Percentiles rank a stretch among this genome's conserved stretches.
Evolutionary conservation across 2,797 vertebrate genomes (phyloP).

Genomic region (Dipus sagitta): DNA sequence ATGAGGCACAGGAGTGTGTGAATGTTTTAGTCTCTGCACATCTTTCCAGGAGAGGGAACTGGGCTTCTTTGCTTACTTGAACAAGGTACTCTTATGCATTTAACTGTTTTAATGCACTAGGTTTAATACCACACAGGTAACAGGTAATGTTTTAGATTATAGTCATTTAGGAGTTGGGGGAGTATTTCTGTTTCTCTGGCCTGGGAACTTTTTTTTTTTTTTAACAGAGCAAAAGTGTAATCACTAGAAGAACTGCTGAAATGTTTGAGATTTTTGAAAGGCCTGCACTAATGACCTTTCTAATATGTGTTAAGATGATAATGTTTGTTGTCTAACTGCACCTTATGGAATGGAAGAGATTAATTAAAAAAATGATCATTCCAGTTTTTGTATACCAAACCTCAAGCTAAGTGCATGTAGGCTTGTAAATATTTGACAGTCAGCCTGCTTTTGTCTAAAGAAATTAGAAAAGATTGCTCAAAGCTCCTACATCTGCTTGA

Average conservation of each 20-base stretch:
- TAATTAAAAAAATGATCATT: slow-evolving; percentile 67
- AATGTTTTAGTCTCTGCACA: slow-evolving; percentile 5
- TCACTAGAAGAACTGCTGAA: neutral
- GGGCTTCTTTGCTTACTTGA: neutral
- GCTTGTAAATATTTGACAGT: slow-evolving; percentile 57
- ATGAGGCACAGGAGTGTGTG: slow-evolving; percentile 60
- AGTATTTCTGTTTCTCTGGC: slow-evolving; percentile 42
- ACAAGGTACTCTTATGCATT: too few species aligned
- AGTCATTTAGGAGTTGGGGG: slow-evolving; percentile 69
- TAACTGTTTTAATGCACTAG: neutral
- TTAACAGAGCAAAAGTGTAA: neutral
- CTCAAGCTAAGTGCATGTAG: slow-evolving; percentile 44
- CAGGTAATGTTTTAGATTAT: neutral
- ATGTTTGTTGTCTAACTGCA: slow-evolving; percentile 64
- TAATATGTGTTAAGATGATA: slow-evolving; percentile 45
- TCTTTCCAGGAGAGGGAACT: neutral
- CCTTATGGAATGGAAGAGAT: slow-evolving; percentile 38
- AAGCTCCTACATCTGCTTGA: neutral
- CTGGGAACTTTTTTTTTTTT: slow-evolving; percentile 46
- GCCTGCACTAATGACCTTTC: slow-evolving; percentile 62
- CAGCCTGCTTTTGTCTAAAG: slow-evolving; percentile 20
- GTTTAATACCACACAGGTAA: neutral
- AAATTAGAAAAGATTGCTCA: neutral
- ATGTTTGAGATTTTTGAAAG: slow-evolving; percentile 48
- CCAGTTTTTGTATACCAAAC: slow-evolving; percentile 35